Evolutionary conservation across 2,113 vertebrate species (phyloP).

Genomic region (Pseudolaguvia tuberculata): DNA sequence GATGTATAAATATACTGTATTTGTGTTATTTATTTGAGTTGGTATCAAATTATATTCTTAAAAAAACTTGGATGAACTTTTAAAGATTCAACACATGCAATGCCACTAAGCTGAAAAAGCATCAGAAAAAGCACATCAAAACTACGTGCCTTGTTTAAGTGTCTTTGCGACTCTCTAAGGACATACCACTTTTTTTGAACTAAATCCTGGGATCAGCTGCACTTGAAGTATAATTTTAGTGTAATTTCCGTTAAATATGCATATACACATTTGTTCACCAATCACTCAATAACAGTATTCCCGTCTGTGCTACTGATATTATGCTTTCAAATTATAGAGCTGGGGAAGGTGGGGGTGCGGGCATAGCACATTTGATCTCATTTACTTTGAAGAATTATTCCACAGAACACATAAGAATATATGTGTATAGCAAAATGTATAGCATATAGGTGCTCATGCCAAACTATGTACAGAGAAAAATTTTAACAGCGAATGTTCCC

Average conservation of each 20-base stretch:
- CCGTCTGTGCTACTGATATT: constrained; percentile 24
- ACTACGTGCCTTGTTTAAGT: constrained; percentile 67
- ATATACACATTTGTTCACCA: constrained; percentile 1
- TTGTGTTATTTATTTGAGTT: constrained; percentile 98
- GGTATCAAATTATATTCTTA: constrained; percentile 52
- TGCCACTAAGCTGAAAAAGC: constrained; percentile 71
- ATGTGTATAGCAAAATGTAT: constrained; percentile 47
- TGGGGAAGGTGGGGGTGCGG: background rate
- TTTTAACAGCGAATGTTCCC: too few relatives aligned
- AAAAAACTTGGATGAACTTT: constrained; percentile 50
- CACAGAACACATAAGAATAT: constrained; percentile 13
- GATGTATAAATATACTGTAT: constrained; percentile 72
- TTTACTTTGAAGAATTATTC: constrained; percentile 34
- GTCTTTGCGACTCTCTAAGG: constrained; percentile 19
- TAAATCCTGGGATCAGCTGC: constrained; percentile 41
- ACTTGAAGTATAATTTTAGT: constrained; percentile 22
- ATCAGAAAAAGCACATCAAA: constrained; percentile 57
- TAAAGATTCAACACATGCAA: constrained; percentile 60
- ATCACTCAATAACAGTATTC: constrained; percentile 67
- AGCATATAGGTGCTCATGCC: constrained; percentile 15
- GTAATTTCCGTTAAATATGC: background rate
- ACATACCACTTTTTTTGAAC: constrained; percentile 24
- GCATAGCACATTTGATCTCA: constrained; percentile 27
- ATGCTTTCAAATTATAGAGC: constrained; percentile 14
- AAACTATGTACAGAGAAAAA: constrained; percentile 8